These are phyloP conservation scores for Drosophila antonietae DNA, from an alignment of 2,888 invertebrate species.

Conservation along the genomic window DNA sequence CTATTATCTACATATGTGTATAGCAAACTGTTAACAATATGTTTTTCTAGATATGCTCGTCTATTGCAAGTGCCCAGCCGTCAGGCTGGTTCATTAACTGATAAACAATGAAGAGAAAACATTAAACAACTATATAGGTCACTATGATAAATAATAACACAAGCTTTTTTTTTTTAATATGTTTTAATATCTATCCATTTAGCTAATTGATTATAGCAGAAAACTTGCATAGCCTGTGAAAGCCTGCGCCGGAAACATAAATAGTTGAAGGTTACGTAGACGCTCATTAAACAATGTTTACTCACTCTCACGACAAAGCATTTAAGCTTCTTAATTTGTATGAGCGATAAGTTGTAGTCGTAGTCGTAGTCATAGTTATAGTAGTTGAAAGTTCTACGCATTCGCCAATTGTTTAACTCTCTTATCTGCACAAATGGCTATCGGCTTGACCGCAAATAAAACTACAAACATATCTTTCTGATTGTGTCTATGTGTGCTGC, in stretches of 20 bases:
- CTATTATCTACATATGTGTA: constrained; percentile 50
- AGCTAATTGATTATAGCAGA: not conserved
- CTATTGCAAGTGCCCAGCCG: constrained; percentile 36
- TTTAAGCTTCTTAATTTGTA: not conserved
- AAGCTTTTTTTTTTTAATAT: not conserved
- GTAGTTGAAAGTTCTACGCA: not conserved
- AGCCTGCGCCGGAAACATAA: not conserved
- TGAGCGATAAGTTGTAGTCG: no score
- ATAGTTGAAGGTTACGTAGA: not conserved
- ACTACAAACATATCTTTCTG: constrained; percentile 3
- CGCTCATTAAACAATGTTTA: not conserved
- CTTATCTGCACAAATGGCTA: constrained; percentile 41
- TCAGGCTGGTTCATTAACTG: constrained; percentile 58
- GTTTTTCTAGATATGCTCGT: constrained; percentile 10
- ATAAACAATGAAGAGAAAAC: constrained; percentile 45
- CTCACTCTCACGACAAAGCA: constrained; percentile 2
- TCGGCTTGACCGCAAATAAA: constrained; percentile 40
- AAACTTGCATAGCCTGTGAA: not conserved
- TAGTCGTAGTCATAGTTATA: not conserved
- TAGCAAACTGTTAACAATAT: constrained; percentile 49
- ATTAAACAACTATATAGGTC: constrained; percentile 50
- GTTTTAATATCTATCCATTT: not conserved
- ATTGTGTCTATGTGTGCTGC: constrained; percentile 10
- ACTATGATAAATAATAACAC: constrained; percentile 40
- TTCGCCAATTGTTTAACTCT: constrained; percentile 12